Conservation (phyloP, 2,888 invertebrate species). For the Pilophorus perplexus region DNA sequence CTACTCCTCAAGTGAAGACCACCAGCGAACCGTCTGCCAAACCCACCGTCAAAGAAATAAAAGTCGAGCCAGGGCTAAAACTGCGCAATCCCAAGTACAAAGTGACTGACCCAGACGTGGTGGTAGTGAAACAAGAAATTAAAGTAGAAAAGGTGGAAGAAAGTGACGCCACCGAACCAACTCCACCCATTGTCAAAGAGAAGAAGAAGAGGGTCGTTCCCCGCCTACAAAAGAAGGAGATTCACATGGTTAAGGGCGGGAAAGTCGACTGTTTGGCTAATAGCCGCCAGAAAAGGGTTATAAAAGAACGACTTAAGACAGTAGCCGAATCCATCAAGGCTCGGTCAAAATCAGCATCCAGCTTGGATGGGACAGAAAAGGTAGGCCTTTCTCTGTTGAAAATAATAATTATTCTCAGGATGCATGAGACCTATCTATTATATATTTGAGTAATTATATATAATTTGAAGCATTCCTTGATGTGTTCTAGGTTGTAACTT, state of each 20-base stretch:
- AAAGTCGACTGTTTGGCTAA: constrained; percentile 35
- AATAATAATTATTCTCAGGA: too few relatives aligned
- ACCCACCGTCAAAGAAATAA: constrained; percentile 4
- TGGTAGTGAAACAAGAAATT: constrained; percentile 19
- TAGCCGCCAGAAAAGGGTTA: constrained; percentile 47
- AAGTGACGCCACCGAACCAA: constrained; percentile 16
- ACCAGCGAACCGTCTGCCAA: constrained; percentile 38
- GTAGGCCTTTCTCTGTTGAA: constrained; percentile 2
- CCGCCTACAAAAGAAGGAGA: constrained; percentile 49
- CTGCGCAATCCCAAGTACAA: constrained; percentile 36
- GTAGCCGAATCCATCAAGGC: constrained; percentile 48
- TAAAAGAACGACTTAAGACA: constrained; percentile 48
- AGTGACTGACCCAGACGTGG: background rate
- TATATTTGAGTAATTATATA: too few relatives aligned
- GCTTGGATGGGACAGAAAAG: background rate
- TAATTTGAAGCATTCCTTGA: too few relatives aligned
- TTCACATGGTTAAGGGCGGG: constrained; percentile 52
- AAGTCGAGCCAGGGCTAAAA: constrained; percentile 38
- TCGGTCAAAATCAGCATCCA: constrained; percentile 35
- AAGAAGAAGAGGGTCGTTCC: constrained; percentile 41
- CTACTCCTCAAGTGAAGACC: background rate
- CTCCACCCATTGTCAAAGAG: constrained; percentile 49
- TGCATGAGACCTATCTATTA: too few relatives aligned
- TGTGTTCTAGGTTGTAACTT: too few relatives aligned
- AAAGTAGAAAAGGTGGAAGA: constrained; percentile 45